These are phyloP conservation scores for Archips xylosteana DNA, from an alignment of 2,888 invertebrate genomes.

Conservation along the genomic window DNA sequence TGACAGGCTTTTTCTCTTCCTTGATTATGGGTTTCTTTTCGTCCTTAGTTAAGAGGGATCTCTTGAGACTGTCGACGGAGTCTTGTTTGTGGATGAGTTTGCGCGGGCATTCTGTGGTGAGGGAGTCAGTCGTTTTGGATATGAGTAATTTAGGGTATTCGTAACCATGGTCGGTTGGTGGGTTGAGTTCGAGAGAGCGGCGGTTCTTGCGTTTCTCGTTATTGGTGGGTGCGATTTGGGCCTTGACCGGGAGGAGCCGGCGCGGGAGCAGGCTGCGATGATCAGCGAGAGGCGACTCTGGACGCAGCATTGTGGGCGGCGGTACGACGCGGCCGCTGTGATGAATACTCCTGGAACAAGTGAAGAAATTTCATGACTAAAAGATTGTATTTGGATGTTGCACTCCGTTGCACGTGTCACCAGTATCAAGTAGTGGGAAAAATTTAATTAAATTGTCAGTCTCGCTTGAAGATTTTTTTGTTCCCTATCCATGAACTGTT, in stretches of 20 bases:
- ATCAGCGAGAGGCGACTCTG: constrained; percentile 84
- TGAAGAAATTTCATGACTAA: neutral
- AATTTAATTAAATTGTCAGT: too few species aligned
- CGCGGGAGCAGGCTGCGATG: constrained; percentile 81
- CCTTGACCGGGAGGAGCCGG: constrained; percentile 77
- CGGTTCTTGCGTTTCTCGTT: constrained; percentile 72
- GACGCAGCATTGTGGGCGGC: constrained; percentile 81
- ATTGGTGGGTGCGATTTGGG: constrained; percentile 78
- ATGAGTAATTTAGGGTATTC: constrained; percentile 81
- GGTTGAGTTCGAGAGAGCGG: constrained; percentile 80
- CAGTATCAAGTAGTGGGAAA: too few species aligned
- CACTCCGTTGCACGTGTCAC: too few species aligned
- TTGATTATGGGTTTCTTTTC: constrained; percentile 71
- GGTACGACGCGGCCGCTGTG: constrained; percentile 67
- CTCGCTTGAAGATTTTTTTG: too few species aligned
- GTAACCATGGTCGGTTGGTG: constrained; percentile 73
- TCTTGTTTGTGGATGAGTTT: constrained; percentile 79
- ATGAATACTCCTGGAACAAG: constrained; percentile 74
- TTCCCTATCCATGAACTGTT: neutral
- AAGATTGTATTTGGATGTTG: neutral
- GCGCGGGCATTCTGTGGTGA: constrained; percentile 79
- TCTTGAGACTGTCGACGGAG: constrained; percentile 77
- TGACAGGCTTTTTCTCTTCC: constrained; percentile 72
- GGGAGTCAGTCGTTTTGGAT: constrained; percentile 80
- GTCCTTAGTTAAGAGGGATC: constrained; percentile 74